phyloP scores from a whole-genome alignment of 2,113 vertebrate species.

The Podilymbus podiceps region DNA sequence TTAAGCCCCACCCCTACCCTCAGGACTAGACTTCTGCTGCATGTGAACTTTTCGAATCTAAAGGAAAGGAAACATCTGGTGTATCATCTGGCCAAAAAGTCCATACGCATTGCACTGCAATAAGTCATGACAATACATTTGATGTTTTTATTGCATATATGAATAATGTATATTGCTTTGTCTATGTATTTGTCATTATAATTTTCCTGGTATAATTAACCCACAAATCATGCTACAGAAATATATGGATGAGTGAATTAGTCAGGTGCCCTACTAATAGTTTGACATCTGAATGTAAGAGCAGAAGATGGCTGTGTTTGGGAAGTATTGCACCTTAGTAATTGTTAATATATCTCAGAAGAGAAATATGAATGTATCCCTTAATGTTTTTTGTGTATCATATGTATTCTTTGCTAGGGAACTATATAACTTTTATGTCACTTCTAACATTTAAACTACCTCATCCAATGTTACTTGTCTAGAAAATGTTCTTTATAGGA shows the following conservation, averaged over 20 bases:
- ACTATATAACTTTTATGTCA: not conserved
- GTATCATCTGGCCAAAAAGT: slow-evolving; percentile 34
- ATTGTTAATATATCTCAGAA: not conserved
- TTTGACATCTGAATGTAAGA: slow-evolving; percentile 43
- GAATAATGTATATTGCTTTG: slow-evolving; percentile 66
- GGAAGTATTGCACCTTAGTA: not conserved
- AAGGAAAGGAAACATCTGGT: slow-evolving; percentile 74
- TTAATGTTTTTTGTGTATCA: not conserved
- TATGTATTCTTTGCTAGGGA: not conserved
- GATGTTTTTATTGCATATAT: slow-evolving; percentile 70
- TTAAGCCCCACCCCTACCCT: not conserved
- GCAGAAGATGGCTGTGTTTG: not conserved
- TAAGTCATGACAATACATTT: slow-evolving; percentile 57
- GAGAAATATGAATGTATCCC: not conserved
- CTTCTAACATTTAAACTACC: not conserved
- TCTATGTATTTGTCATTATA: slow-evolving; percentile 60
- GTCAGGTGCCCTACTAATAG: slow-evolving; percentile 36
- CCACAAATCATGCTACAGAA: slow-evolving; percentile 65
- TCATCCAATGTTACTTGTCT: not conserved
- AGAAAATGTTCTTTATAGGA: rapidly evolving
- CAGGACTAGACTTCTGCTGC: slow-evolving; percentile 17
- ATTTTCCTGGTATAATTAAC: slow-evolving; percentile 62
- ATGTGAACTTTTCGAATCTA: slow-evolving; percentile 17
- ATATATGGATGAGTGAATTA: slow-evolving; percentile 45
- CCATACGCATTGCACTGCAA: not conserved